A percentile compares a stretch with the other conserved stretches of the same genome.
Evolutionary conservation across 2,113 vertebrate genomes (phyloP).

Genomic region (Pelecanoides urinatrix): DNA sequence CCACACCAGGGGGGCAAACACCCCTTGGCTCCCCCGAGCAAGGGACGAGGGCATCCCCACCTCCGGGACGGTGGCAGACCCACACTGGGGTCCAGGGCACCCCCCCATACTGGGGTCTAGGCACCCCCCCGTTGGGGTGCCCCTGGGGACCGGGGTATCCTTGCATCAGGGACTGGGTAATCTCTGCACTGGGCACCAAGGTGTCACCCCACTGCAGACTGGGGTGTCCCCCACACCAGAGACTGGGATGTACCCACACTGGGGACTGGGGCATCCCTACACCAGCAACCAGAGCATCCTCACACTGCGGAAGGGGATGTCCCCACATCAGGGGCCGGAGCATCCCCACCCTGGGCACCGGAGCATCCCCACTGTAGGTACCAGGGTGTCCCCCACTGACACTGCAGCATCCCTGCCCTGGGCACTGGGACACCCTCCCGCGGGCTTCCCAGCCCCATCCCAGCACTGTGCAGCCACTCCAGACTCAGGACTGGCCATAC

Average conservation of each 20-base stretch:
- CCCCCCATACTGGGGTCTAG: not conserved
- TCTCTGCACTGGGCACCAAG: not conserved
- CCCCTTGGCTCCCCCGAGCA: not conserved
- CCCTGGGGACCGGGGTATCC: not conserved
- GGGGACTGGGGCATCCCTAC: too few relatives aligned
- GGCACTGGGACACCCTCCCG: accelerated
- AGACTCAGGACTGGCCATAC: accelerated
- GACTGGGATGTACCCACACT: not conserved
- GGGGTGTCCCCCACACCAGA: too few relatives aligned
- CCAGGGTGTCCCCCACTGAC: too few relatives aligned
- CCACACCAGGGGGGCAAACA: accelerated
- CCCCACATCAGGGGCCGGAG: not conserved
- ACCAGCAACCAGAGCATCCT: not conserved
- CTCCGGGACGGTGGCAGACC: too few relatives aligned
- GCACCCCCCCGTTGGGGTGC: too few relatives aligned
- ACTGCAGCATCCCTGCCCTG: accelerated
- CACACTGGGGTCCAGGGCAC: not conserved
- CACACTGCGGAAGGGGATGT: too few relatives aligned
- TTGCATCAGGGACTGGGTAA: not conserved
- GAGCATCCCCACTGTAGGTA: not conserved
- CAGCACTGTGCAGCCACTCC: accelerated
- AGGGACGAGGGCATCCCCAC: not conserved
- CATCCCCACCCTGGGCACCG: not conserved
- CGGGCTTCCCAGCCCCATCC: not conserved
- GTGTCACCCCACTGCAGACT: not conserved